phyloP scores from a whole-genome alignment of 2,888 invertebrate species.

The Philonicus albiceps region DNA sequence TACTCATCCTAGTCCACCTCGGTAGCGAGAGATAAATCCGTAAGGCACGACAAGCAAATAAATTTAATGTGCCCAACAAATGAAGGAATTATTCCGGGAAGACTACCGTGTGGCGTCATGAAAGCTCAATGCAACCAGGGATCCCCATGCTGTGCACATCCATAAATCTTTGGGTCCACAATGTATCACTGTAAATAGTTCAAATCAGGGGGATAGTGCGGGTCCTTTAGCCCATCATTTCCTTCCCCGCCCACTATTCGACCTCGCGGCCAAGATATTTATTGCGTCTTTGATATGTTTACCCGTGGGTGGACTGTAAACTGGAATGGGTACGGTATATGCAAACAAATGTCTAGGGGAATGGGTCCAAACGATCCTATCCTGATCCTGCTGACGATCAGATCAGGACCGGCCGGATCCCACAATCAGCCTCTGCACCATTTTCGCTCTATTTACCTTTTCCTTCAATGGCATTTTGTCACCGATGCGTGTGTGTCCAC shows the following conservation, averaged over 20 bases:
- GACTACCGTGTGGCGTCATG: neutral
- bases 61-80: neutral
- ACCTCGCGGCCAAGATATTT: neutral
- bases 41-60: neutral
- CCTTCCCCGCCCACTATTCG: neutral
- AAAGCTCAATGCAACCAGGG: neutral
- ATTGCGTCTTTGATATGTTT: constrained; percentile 5
- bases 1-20: neutral
- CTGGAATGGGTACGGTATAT: neutral
- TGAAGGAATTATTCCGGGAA: constrained; percentile 1
- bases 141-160: neutral
- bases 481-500: neutral
- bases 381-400: neutral
- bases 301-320: neutral
- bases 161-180: neutral
- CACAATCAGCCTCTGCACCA: neutral
- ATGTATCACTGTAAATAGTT: constrained; percentile 1
- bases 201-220: neutral
- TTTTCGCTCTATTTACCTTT: neutral
- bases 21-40: neutral
- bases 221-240: neutral
- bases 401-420: neutral
- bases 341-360: neutral
- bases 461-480: neutral
- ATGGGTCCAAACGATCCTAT: neutral